Evolutionary conservation across 64 coral and sea anemone species (phyloP), one percentile per base, ranked within the genome.

Genomic region (Montipora foliosa): DNA sequence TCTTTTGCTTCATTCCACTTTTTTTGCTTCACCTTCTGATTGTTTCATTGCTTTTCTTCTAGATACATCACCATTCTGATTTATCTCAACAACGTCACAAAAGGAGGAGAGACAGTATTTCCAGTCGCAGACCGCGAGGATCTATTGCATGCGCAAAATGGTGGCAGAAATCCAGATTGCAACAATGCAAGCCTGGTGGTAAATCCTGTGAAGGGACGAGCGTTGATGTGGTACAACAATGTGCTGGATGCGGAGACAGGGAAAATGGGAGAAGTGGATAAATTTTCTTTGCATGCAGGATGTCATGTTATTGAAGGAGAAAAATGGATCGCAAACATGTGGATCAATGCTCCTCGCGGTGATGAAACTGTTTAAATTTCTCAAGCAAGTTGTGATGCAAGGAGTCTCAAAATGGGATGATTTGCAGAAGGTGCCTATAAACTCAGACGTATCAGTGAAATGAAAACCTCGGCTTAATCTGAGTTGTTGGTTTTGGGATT

Each of bases 271-370:
- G 20, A 86, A 5, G 24, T 88, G 9, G 96, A 97, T 70, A 45
- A 75, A 75, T 46, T 83, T 5, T 84, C 91, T 8, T 92, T 87
- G 47, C 96, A 97, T 46, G 96, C 92, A 17, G 96, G 89, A 49
- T 97, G 96, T 90, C 89, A 97, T 44, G 96, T 97, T 51, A 66
- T 86, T 57, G 81, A 97, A 44, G 96, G 96, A 22, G 91, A 90
- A 10, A 97, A 97, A 74, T 97, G 96, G 96, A 74, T 93, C 21
- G 96, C 96, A n/a, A 97, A 97, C 82, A 92, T 84, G 24, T 97
- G 96, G 96, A 94, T 97, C 76, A 97, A 97, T 89, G 96, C 90
- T 3, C 86, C 79, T 29, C 83, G 86, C 29, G 58, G 11, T 5
- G 82, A 87, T 15, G 77, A 93, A 80, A 93, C 86, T 80, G 83